Percentiles rank a stretch among this genome's conserved stretches.
Conservation (phyloP, 2,888 invertebrate genomes). For the Nemotelus nigrinus region DNA sequence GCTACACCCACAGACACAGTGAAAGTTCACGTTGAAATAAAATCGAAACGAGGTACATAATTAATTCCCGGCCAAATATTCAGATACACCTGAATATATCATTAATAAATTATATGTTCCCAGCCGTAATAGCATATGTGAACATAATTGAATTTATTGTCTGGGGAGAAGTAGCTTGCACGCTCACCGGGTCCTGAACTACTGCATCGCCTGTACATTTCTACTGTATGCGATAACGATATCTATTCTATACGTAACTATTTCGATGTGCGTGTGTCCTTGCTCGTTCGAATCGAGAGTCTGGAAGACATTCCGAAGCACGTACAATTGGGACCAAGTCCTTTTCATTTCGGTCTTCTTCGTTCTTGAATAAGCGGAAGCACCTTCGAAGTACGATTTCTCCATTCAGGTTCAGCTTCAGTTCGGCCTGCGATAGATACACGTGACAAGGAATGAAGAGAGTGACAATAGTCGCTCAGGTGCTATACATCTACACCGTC, state of each 20-base stretch:
- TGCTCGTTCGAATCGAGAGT: neutral
- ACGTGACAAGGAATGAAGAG: conserved; percentile 35
- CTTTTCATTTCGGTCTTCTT: conserved; percentile 2
- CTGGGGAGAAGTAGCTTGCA: conserved; percentile 28
- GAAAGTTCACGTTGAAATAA: too few relatives aligned
- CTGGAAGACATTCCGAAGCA: conserved; percentile 31
- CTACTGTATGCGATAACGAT: neutral
- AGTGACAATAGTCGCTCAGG: conserved; percentile 39
- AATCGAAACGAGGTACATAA: conserved; percentile 9
- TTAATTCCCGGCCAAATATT: conserved; percentile 19
- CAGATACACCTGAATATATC: conserved; percentile 37
- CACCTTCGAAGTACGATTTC: too few relatives aligned
- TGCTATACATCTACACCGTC: conserved; percentile 22
- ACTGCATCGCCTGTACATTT: neutral
- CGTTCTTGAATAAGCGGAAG: neutral
- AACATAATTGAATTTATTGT: conserved; percentile 41
- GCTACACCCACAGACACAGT: too few relatives aligned
- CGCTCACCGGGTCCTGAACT: conserved; percentile 8
- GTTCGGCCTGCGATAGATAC: conserved; percentile 18
- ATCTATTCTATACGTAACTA: neutral
- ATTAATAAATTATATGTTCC: conserved; percentile 41
- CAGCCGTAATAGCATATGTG: conserved; percentile 40
- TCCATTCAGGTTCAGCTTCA: neutral
- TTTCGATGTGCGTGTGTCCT: neutral
- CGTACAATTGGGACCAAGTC: neutral